Evolutionary conservation across 2,888 invertebrate species (phyloP), one percentile per base, ranked within the genome.

Genomic region (Antitype chi): DNA sequence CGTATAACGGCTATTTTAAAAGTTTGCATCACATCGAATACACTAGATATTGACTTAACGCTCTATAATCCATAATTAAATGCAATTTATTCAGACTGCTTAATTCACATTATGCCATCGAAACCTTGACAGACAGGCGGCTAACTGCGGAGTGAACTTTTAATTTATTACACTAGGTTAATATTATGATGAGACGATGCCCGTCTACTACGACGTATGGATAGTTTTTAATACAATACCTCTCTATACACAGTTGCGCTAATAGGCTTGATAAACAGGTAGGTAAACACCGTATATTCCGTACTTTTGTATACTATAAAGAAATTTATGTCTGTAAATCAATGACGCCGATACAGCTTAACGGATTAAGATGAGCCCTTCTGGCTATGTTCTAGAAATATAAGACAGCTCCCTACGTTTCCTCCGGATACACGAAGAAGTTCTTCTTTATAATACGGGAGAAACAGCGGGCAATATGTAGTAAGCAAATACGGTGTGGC

Each of bases 91-190:
- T 49, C 49, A 38, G 4, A 59, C 5, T 6, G 32, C 23, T 9
- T 75, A 11, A 57, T 74, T 38, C 25, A 74, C 20, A 57, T 38
- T 38, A 52, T 63, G 20, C 25, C 38, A 43, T 43, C 43, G 25
- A 43, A 25, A 15, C 11, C 38, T 11, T 70, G 53, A 72, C 17
- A 23, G 25, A 23, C 9, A 71, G 5, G 11, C 13, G 13, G 47
- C 38, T 17, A 49, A 38, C 8, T n/a, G 28, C 17, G 25, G 23
- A 74, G 74, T 43, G 15, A 13, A 13, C 20, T 60, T 74, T 52
- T 43, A 60, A 77, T 74, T 52, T 52, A 76, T 77, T 60, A 60
- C 38, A 28, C 17, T 60, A 17, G 13, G 28, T 74, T 52, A 76
- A 60, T 74, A 52, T 20, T 60, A 74, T 74, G 38, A 60, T 9